Conservation (phyloP, 2,888 invertebrate species). For the Plagodis dolabraria region DNA sequence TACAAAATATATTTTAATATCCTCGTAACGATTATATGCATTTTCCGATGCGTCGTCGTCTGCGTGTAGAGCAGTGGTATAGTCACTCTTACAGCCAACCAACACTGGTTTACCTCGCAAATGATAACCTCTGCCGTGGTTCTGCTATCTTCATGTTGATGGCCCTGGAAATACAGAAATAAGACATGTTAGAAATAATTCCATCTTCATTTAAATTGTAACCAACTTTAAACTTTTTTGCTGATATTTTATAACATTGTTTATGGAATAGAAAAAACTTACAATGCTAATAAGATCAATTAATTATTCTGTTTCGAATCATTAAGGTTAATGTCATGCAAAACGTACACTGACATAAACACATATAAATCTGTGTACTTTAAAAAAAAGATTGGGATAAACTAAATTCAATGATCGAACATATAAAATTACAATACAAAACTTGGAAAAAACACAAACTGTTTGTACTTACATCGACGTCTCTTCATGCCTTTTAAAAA, state of each 20-base stretch:
- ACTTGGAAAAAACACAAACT: background rate
- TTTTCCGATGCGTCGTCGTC: background rate
- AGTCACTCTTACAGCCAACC: background rate
- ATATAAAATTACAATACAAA: too few species aligned
- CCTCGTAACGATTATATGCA: background rate
- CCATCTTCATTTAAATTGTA: too few species aligned
- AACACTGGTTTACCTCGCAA: constrained; percentile 1
- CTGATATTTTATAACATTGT: too few species aligned
- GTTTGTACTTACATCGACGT: background rate
- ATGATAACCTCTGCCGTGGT: constrained; percentile 42
- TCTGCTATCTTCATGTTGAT: constrained; percentile 62
- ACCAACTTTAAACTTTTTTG: too few species aligned
- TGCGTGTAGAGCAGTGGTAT: background rate
- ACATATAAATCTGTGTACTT: too few species aligned
- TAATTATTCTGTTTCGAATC: too few species aligned
- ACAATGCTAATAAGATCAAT: too few species aligned
- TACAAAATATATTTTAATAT: background rate
- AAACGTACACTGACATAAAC: too few species aligned
- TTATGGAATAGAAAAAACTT: too few species aligned
- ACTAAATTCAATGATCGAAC: too few species aligned
- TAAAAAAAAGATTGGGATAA: too few species aligned
- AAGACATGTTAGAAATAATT: background rate
- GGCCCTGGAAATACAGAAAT: constrained; percentile 42
- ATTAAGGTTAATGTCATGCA: too few species aligned
- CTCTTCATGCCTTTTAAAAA: background rate